Evolutionary conservation across 2,888 invertebrate genomes (phyloP).

Genomic region (Diogma glabrata): DNA sequence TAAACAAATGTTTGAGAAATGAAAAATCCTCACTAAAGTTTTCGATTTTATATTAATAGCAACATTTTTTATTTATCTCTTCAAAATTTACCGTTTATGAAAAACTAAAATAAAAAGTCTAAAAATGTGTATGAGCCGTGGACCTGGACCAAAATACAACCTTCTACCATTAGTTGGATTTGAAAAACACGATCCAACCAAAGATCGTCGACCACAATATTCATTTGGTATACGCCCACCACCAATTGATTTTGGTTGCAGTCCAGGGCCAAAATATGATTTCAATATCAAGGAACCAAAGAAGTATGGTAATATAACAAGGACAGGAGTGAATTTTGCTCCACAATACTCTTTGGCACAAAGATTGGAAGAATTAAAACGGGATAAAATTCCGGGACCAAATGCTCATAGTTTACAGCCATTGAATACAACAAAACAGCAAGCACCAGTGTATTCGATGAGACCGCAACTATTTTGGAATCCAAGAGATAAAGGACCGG

Average conservation of each 20-base stretch:
- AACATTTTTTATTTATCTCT: too few relatives aligned
- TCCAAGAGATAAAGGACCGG: not conserved
- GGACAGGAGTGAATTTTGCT: conserved; percentile 24
- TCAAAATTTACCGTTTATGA: too few relatives aligned
- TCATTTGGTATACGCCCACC: conserved; percentile 27
- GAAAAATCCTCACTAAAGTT: too few relatives aligned
- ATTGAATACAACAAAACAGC: conserved; percentile 23
- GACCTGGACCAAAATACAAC: not conserved
- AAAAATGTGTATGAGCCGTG: conserved; percentile 4
- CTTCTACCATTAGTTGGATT: not conserved
- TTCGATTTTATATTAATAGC: too few relatives aligned
- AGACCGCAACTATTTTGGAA: conserved; percentile 14
- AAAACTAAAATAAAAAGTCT: not conserved
- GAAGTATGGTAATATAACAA: conserved; percentile 26
- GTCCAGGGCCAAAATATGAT: conserved; percentile 27
- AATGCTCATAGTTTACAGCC: conserved; percentile 27
- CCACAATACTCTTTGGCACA: conserved; percentile 42
- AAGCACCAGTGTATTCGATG: conserved; percentile 30
- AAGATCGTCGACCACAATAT: conserved; percentile 28
- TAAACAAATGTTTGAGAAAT: too few relatives aligned
- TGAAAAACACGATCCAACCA: not conserved
- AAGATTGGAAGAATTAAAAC: conserved; percentile 20
- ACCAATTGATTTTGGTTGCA: conserved; percentile 17
- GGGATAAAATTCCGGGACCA: conserved; percentile 27
- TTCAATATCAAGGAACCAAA: conserved; percentile 22